Conservation (phyloP, 2,888 invertebrate genomes). For the Tetragnatha montana region DNA sequence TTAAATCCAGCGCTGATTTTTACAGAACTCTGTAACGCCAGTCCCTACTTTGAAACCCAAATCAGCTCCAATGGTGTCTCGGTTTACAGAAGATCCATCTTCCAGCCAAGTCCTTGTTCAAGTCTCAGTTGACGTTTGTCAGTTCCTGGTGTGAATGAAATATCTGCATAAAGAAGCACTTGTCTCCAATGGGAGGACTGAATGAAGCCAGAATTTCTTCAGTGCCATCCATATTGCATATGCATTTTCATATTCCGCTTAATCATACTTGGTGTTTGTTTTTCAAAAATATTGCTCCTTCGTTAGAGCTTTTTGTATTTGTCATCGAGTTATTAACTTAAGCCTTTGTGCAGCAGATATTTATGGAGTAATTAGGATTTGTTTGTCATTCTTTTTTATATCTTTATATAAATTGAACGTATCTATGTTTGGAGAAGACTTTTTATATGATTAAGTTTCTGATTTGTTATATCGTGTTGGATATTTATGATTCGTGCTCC, state of each 20-base stretch:
- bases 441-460: no score
- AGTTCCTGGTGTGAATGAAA: constrained; percentile 20
- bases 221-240: background rate
- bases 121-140: constrained; percentile 20
- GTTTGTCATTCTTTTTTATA: no score
- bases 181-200: background rate
- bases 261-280: background rate
- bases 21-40: background rate
- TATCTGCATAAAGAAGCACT: background rate
- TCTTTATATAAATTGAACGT: no score
- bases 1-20: background rate
- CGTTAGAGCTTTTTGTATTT: background rate
- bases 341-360: no score
- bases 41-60: background rate
- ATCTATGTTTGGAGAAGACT: no score
- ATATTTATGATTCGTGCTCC: no score
- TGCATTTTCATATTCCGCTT: background rate
- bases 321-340: background rate
- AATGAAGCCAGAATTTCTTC: constrained; percentile 2
- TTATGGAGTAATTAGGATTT: no score
- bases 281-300: background rate
- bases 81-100: constrained; percentile 5
- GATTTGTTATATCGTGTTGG: no score
- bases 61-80: background rate
- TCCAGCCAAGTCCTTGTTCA: background rate